A percentile compares a stretch with the other conserved stretches of the same genome.
Conservation (phyloP, 1,140 invertebrate species). For the Drosophila varians region DNA sequence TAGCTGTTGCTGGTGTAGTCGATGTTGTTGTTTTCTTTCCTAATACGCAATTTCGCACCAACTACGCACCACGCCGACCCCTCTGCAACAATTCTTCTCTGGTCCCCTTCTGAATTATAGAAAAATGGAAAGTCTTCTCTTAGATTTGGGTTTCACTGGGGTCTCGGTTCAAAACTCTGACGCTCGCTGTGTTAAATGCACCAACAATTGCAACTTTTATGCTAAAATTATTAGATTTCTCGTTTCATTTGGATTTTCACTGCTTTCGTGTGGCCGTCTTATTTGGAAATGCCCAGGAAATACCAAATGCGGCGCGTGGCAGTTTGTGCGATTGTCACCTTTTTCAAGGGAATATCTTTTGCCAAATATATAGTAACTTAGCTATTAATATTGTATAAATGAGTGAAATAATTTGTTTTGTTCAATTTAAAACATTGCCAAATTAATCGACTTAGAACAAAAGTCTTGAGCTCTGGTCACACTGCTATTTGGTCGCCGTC, state of each 20-base stretch:
- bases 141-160: slow-evolving; percentile 2
- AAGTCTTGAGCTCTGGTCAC: background rate
- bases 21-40: slow-evolving; percentile 51
- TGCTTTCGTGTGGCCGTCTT: slow-evolving; percentile 37
- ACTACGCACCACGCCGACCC: slow-evolving; percentile 52
- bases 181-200: slow-evolving; percentile 37
- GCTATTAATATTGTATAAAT: background rate
- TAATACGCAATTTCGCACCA: slow-evolving; percentile 77
- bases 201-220: slow-evolving; percentile 34
- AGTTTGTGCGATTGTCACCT: background rate
- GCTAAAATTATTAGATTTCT: slow-evolving; percentile 45
- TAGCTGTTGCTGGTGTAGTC: slow-evolving; percentile 36
- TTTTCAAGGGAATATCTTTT: too few species aligned
- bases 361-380: too few species aligned
- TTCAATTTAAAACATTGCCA: too few species aligned
- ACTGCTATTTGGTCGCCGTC: slow-evolving; percentile 27
- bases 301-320: slow-evolving; percentile 19
- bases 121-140: slow-evolving; percentile 11
- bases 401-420: too few species aligned
- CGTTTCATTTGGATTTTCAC: slow-evolving; percentile 47
- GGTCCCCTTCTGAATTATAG: slow-evolving; percentile 17
- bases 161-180: slow-evolving; percentile 5
- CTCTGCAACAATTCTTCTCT: slow-evolving; percentile 33
- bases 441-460: too few species aligned
- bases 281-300: slow-evolving; percentile 13